phyloP scores from a whole-genome alignment of 2,113 vertebrate species.

The Delphinapterus leucas region DNA sequence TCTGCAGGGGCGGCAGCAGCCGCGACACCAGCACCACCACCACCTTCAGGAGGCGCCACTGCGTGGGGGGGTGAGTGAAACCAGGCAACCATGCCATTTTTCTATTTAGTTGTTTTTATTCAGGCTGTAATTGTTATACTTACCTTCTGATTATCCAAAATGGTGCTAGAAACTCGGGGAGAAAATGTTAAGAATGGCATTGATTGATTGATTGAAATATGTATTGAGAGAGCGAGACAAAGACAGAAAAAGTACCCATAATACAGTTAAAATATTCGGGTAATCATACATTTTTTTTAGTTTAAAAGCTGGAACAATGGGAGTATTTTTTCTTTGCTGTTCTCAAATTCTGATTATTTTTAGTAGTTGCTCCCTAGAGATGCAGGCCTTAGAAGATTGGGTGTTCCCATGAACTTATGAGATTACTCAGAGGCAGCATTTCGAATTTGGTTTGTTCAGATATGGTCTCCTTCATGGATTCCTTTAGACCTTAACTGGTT shows the following conservation, averaged over 20 bases:
- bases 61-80: slow-evolving; percentile 92
- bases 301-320: neutral
- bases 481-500: neutral
- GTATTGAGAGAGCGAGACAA: neutral
- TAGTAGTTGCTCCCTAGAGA: neutral
- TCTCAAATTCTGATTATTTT: neutral
- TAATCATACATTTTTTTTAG: neutral
- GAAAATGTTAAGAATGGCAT: neutral
- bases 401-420: neutral
- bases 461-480: neutral
- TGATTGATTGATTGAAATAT: neutral
- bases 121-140: neutral
- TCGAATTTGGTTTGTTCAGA: neutral
- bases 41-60: slow-evolving; percentile 85
- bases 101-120: neutral
- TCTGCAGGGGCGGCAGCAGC: slow-evolving; percentile 82
- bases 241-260: neutral
- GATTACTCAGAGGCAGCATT: neutral
- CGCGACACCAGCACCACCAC: slow-evolving; percentile 64
- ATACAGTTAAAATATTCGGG: neutral
- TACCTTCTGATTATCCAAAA: neutral
- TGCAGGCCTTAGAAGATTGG: neutral
- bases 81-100: accelerated
- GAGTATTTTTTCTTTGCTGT: neutral
- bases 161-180: neutral